Base-by-base conservation (phyloP, 2,113 vertebrate species). In the Periophthalmodon schlosseri region DNA sequence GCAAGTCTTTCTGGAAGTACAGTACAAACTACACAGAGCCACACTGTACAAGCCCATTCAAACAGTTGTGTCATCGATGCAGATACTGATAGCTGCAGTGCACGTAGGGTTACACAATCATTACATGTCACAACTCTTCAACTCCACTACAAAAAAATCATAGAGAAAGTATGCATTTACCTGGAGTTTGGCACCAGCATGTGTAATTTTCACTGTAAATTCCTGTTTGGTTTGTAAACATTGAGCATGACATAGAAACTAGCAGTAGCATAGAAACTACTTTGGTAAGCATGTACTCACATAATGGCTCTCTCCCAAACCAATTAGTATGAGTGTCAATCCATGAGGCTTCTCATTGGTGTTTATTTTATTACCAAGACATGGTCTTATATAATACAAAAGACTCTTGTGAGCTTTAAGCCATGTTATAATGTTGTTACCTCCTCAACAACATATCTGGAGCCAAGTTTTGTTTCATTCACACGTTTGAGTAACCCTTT, bases 261-360 rank as follows among this genome's bases (percentile, higher is more conserved):
- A 81, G 80, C 7, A 39, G 21, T 28, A 2, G 16, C 46, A 2
- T 12, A 58, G 21, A 58, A 28, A 63, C 4, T 33, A 0, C 56
- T 15, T 65, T 9, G 44, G 44, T 44, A 3, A 28, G 50, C 69
- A 61, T 8, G 3, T 20, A 20, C 16, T 18, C 14, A 50, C 65
- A 54, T 6, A 70, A 70, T 24, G 67, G 46, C 71, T 36, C 2
- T 49, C 44, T 47, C 54, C 72, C 72, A 71, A 79, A 3, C 52
- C 36, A 73, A 77, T 85, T 61, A 44, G 8, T 54, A 39, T 74
- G 39, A 73, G 13, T 70, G 79, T 74, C 18, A 52, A 47, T 71
- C 80, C 57, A 23, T n/a, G n/a, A 71, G 68, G 47, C 71, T 15
- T 21, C 15, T 50, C 23, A 60, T 5, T 39, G 56, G 54, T 4